Base-by-base conservation (phyloP, 2,888 invertebrate species). In the Acanthococcus lagerstroemiae region DNA sequence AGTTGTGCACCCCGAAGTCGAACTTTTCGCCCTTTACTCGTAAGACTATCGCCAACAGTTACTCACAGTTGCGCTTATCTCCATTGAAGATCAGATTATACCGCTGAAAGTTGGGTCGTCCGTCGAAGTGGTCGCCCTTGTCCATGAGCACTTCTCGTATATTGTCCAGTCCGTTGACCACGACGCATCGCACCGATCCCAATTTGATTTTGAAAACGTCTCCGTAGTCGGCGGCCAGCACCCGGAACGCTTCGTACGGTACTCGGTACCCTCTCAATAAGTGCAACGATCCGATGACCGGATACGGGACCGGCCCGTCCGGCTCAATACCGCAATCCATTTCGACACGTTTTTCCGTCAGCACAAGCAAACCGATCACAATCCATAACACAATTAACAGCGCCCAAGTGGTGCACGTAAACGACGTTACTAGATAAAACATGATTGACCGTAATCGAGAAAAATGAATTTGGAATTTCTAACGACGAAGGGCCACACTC, bases 61-160 rank as follows among this genome's bases (percentile, higher is more conserved):
- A 80, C 85, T 84, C 78, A 85, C 85, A 84, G 73, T 84, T 84
- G 72, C 84, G 81, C 72, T 83, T 83, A 74, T 84, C 79, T 46
- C 84, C 84, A 66, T 80, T 79, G 75, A 85, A 86, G 21, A 85
- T 79, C 55, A 80, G 76, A 69, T 82, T 79, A 74, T 83, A 84
- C 69, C 86, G 77, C 63, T 77, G 73, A 73, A 86, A 85, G 73
- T 83, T 81, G 0, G 85, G 84, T 58, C 86, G 76, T 69, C 82
- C 81, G 71, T 84, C 84, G 72, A 85, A 86, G 68, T 82, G 80
- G 30, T 80, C 77, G 5, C 83, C 82, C 69, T 82, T 82, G 57
- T 76, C 76, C 69, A 80, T 77, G 58, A 83, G 76, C 19, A 82
- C 81, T 71, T 83, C 83, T 66, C 78, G 76, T 70, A 83, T 82